Base-by-base conservation (phyloP, 2,888 invertebrate genomes). In the Anoncus sp. region DNA sequence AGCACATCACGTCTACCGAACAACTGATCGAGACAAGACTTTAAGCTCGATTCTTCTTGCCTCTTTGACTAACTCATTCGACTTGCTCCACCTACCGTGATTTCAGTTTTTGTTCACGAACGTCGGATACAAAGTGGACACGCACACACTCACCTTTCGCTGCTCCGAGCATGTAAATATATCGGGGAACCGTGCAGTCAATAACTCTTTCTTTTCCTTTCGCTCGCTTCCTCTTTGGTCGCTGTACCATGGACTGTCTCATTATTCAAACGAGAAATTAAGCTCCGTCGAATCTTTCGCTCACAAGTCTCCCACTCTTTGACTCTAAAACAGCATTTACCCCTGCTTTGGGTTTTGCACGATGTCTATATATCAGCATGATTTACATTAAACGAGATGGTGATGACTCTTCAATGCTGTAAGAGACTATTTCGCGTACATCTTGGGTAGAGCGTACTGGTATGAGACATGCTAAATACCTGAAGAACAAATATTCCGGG, bases 181-280 rank as follows among this genome's bases (percentile, higher is more conserved):
- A 43, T 20, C 38, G 45, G 51, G 20, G 22, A 66, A 47, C 18
- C 38, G 27, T 22, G 27, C 59, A 53, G 10, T 43, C 22, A 14
- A 16, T 45, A 24, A 16, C 12, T 59, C 31, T 43, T 55, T 49
- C 47, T 47, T 51, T 51, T 38, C 38, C 53, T 47, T 62, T 59
- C 27, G n/a, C 51, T 65, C 20, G 10, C 53, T 62, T 10, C 27
- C 35, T 55, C n/a, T 22, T 27, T 40, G 18, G 51, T 24, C 35
- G 49, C 72, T 55, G 22, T 57, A 24, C 27, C 77, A 74, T 73
- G 62, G n/a, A 60, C 79, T 35, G 72, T 79, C 81, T 77, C 82
- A 81, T 87, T 85, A 85, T 85, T 85, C 84, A 84, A 86, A 85
- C 77, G 79, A 82, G 77, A 85, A 85, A 85, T 85, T 83, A 85